A percentile compares a stretch with the other conserved stretches of the same genome.
Conservation (phyloP, 2,888 invertebrate genomes). For the Hydroisotoma schaefferi region DNA sequence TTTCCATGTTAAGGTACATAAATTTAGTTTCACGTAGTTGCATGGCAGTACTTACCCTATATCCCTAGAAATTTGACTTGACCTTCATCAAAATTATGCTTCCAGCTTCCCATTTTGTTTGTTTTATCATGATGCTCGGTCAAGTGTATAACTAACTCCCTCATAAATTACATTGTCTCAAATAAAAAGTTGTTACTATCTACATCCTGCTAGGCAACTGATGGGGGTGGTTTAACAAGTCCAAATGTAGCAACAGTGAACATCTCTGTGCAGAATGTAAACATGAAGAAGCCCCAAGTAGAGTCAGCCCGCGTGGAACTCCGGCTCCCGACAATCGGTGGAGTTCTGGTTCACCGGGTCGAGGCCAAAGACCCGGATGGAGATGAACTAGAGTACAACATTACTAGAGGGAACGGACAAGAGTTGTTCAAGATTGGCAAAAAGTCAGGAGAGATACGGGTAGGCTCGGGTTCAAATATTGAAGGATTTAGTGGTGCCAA, state of each 20-base stretch:
- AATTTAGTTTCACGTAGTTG: no score
- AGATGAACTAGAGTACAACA: slow-evolving; percentile 64
- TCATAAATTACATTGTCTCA: no score
- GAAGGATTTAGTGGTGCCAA: slow-evolving; percentile 60
- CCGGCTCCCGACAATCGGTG: slow-evolving; percentile 43
- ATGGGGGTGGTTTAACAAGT: slow-evolving; percentile 75
- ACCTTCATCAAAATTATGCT: no score
- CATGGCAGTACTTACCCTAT: no score
- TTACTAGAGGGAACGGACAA: slow-evolving; percentile 75
- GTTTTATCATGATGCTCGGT: no score
- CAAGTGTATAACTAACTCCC: no score
- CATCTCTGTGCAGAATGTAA: slow-evolving; percentile 61
- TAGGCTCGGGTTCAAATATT: slow-evolving; percentile 61
- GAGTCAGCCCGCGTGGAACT: slow-evolving; percentile 44
- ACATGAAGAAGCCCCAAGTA: slow-evolving; percentile 40
- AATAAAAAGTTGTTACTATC: no score
- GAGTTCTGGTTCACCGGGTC: slow-evolving; percentile 41
- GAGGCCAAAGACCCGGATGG: slow-evolving; percentile 46
- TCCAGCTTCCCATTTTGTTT: no score
- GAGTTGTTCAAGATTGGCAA: slow-evolving; percentile 70
- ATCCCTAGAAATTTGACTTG: no score
- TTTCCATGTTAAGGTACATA: slow-evolving; percentile 65
- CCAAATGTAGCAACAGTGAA: slow-evolving; percentile 73
- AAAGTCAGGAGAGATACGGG: slow-evolving; percentile 64
- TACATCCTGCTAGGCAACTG: no score